These are phyloP conservation scores for Aphelenchoides besseyi DNA, from an alignment of 1,140 invertebrate genomes.

Conservation along the genomic window DNA sequence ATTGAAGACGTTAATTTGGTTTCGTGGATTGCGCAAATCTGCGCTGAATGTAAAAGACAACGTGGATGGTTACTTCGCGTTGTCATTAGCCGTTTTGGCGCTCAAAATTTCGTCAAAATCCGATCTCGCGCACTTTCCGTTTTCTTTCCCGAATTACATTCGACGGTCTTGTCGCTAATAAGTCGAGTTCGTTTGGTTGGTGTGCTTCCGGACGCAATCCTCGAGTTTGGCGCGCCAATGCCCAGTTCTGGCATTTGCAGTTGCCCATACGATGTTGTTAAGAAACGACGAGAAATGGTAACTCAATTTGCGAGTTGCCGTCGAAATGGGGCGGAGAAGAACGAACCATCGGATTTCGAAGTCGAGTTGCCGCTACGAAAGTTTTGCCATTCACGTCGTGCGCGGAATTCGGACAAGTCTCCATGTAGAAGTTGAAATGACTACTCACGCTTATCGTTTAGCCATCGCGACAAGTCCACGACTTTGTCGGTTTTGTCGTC, in stretches of 20 bases:
- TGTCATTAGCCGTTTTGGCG: too few species aligned
- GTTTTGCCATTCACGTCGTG: background rate
- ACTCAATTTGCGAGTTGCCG: background rate
- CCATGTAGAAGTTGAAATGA: background rate
- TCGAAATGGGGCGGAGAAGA: background rate
- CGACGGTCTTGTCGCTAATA: background rate
- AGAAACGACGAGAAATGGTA: too few species aligned
- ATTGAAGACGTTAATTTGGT: background rate
- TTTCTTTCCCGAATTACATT: background rate
- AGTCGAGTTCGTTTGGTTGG: background rate
- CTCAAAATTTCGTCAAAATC: background rate
- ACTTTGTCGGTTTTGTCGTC: background rate
- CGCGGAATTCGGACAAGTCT: background rate
- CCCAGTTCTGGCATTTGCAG: background rate
- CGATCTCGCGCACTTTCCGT: background rate
- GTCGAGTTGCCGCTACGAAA: background rate
- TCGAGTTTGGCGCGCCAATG: background rate
- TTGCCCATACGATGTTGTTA: background rate
- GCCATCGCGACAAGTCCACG: background rate
- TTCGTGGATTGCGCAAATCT: background rate
- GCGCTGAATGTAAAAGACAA: too few species aligned
- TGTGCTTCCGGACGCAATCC: background rate
- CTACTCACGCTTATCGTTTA: background rate
- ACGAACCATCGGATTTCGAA: too few species aligned
- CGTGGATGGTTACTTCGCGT: too few species aligned